These are phyloP conservation scores for Caenorhabditis wallacei DNA, from an alignment of 2,888 invertebrate species.

Conservation along the genomic window DNA sequence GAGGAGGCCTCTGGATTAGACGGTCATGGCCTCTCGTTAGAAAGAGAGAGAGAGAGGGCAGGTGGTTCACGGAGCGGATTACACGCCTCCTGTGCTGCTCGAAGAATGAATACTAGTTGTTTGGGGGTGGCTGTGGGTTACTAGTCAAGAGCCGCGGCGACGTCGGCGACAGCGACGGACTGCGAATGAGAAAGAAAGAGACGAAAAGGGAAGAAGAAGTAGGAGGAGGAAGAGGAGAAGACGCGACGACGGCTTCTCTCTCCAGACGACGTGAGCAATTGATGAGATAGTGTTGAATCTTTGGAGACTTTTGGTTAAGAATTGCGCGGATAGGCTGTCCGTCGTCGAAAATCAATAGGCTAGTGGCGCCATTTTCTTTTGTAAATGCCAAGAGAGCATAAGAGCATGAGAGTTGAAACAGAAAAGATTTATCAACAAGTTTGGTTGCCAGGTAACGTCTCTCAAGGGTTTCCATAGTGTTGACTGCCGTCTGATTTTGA, in stretches of 20 bases:
- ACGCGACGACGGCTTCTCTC: constrained; percentile 42
- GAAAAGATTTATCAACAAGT: constrained; percentile 12
- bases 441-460: constrained; percentile 13
- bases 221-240: constrained; percentile 25
- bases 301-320: constrained; percentile 34
- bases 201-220: constrained; percentile 17
- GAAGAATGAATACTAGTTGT: constrained; percentile 52
- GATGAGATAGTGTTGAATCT: constrained; percentile 36
- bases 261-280: constrained; percentile 45
- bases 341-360: constrained; percentile 53
- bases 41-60: constrained; percentile 17
- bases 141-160: constrained; percentile 58
- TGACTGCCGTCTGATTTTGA: no score
- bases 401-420: constrained; percentile 5
- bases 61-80: constrained; percentile 53
- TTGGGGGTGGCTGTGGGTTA: constrained; percentile 31
- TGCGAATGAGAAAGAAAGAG: constrained; percentile 55
- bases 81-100: constrained; percentile 49
- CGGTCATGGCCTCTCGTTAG: constrained; percentile 25
- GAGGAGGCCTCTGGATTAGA: constrained; percentile 47
- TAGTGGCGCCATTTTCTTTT: constrained; percentile 39
- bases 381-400: constrained; percentile 43
- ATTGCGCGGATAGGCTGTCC: constrained; percentile 37
- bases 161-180: constrained; percentile 37
- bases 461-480: not conserved